phyloP scores from a whole-genome alignment of 2,113 vertebrate species.

The Lasiurus cinereus region DNA sequence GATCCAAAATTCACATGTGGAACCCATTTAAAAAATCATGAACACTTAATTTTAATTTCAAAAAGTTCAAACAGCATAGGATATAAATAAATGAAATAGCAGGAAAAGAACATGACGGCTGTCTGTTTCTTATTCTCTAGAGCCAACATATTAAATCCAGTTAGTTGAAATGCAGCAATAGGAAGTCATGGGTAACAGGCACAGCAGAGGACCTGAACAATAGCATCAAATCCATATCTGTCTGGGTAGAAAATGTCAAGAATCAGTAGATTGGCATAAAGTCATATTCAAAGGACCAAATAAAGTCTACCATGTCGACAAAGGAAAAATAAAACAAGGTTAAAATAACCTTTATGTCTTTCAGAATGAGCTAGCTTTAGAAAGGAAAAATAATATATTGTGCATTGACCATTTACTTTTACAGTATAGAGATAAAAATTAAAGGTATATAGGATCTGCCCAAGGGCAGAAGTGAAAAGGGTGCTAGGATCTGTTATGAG shows the following conservation, averaged over 20 bases:
- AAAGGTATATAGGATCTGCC: background rate
- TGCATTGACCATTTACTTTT: background rate
- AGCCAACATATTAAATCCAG: background rate
- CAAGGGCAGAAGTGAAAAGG: background rate
- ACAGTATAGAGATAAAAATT: background rate
- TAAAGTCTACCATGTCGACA: background rate
- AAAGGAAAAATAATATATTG: background rate
- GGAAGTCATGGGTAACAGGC: background rate
- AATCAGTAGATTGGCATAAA: background rate
- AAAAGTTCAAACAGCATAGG: slow-evolving; percentile 20
- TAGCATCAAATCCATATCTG: background rate
- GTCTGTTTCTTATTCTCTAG: background rate
- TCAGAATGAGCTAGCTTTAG: background rate
- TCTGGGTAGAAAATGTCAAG: background rate
- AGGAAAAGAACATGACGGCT: background rate
- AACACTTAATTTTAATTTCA: slow-evolving; percentile 34
- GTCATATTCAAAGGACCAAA: background rate
- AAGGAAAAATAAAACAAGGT: background rate
- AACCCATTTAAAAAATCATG: slow-evolving; percentile 42
- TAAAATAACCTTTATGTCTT: background rate
- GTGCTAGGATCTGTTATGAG: background rate
- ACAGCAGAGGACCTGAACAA: background rate
- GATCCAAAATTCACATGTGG: background rate
- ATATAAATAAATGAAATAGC: background rate
- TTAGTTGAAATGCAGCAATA: background rate